phyloP scores from a whole-genome alignment of 1,140 invertebrate species.

The Ostrea edulis region DNA sequence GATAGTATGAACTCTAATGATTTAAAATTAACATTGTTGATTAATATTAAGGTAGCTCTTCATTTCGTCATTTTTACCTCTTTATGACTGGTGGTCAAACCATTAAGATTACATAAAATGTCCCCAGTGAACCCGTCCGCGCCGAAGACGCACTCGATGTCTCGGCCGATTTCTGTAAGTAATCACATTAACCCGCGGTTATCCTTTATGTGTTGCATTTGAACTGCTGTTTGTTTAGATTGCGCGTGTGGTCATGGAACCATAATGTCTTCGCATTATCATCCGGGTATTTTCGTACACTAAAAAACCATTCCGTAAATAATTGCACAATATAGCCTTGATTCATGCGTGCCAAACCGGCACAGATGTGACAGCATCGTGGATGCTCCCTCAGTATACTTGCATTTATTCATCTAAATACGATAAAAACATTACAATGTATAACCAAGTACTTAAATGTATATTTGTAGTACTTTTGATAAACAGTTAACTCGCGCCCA shows the following conservation, averaged over 20 bases:
- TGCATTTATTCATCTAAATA: neutral
- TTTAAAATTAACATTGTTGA: too few relatives aligned
- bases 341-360: neutral
- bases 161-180: neutral
- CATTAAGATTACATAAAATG: neutral
- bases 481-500: too few relatives aligned
- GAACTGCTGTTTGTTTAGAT: constrained; percentile 8
- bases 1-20: too few relatives aligned
- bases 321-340: neutral
- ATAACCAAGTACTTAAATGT: neutral
- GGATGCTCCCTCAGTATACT: constrained; percentile 14
- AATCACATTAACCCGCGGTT: constrained; percentile 24
- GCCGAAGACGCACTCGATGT: neutral
- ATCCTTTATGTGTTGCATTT: constrained; percentile 25
- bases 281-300: constrained; percentile 34
- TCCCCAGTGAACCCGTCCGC: neutral
- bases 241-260: constrained; percentile 20
- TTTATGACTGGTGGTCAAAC: too few relatives aligned
- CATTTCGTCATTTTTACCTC: too few relatives aligned
- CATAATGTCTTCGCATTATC: neutral
- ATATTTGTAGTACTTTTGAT: too few relatives aligned
- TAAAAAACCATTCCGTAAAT: constrained; percentile 12
- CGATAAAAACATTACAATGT: neutral
- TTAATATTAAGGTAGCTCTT: too few relatives aligned
- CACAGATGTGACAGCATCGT: constrained; percentile 10